Evolutionary conservation across 2,888 invertebrate species (phyloP), one percentile per base, ranked within the genome.

Genomic region (Cerastis rubricosa): DNA sequence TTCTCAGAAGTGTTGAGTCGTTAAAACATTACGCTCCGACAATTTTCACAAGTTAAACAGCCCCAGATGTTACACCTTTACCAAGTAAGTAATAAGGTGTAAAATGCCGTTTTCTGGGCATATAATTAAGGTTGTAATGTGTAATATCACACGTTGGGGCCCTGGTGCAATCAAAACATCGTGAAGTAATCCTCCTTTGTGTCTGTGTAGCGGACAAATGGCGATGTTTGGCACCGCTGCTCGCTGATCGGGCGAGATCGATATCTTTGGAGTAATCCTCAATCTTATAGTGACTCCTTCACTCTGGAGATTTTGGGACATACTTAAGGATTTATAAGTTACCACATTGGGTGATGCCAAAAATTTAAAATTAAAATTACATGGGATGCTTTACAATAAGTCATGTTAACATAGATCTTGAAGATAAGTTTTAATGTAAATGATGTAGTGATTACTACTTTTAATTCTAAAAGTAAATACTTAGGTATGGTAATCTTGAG

Each of bases 141-240:
- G 76, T 89, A 83, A 89, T 90, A 90, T 89, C 81, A 84, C 83
- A 85, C 87, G 85, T 88, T 82, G 84, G 89, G 87, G 89, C 90
- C 89, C 91, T 91, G 90, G 80, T 92, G 92, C 90, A 93, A 95
- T 94, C 94, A 95, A 95, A 94, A 95, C 93, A 95, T 93, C 92
- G 94, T 93, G 91, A 93, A 92, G 86, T 95, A 94, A 95, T 94
- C 91, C 94, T 87, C 88, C 92, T 93, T 94, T 93, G 92, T 90
- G 85, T 83, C 70, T 82, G 89, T 81, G 76, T 84, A 79, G 87
- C 88, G 90, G 90, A 92, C 93, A 93, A 92, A 93, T 93, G 94
- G 91, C 91, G 91, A 86, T 88, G 89, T 91, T 88, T 87, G 86
- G 89, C 88, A 88, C 83, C 87, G 68, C 73, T 88, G 86, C 80